phyloP scores from a whole-genome alignment of 2,113 vertebrate genomes.

The Lophochroa leadbeateri region DNA sequence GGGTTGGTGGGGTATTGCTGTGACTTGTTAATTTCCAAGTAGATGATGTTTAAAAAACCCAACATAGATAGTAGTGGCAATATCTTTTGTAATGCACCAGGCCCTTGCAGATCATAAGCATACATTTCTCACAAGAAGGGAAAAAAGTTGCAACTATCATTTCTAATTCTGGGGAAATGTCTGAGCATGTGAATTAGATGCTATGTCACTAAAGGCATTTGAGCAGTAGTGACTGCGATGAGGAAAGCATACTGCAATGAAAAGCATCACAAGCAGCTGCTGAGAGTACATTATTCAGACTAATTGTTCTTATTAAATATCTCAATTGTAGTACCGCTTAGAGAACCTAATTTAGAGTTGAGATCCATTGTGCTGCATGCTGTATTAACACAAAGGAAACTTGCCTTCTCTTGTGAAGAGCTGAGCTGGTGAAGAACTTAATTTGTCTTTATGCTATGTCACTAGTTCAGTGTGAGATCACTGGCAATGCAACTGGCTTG shows the following conservation, averaged over 20 bases:
- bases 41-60: neutral
- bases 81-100: neutral
- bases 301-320: constrained; percentile 64
- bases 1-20: neutral
- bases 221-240: neutral
- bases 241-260: neutral
- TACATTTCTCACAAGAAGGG: neutral
- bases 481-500: neutral
- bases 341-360: constrained; percentile 20
- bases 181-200: neutral
- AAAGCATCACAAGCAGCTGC: constrained; percentile 27
- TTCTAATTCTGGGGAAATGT: neutral
- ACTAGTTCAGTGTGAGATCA: neutral
- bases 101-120: neutral
- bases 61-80: neutral
- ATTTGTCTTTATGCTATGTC: neutral
- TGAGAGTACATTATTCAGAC: neutral
- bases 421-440: neutral
- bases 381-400: constrained; percentile 18
- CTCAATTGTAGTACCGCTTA: neutral
- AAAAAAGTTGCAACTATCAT: neutral
- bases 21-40: neutral
- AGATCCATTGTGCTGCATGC: neutral
- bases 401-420: neutral
- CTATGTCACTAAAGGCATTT: neutral